A percentile compares a stretch with the other conserved stretches of the same genome.
phyloP scores from a whole-genome alignment of 2,797 vertebrate genomes.

The Aldrovandia affinis region DNA sequence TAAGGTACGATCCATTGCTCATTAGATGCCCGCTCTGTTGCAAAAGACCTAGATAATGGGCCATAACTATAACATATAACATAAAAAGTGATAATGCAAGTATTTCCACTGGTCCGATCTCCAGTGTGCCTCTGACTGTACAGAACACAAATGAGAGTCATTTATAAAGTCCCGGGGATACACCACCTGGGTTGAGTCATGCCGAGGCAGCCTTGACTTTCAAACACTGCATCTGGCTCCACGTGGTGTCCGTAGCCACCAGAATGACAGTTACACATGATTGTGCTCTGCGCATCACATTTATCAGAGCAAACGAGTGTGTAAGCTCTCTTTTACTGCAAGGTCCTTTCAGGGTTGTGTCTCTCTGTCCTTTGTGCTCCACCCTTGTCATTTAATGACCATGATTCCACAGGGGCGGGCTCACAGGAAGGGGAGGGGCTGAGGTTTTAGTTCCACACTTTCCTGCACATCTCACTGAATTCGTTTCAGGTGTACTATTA shows the following conservation, averaged over 20 bases:
- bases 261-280: not conserved
- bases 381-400: not conserved
- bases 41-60: too few species aligned
- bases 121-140: not conserved
- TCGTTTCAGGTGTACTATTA: slow-evolving; percentile 4
- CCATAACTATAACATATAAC: too few species aligned
- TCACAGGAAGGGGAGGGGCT: not conserved
- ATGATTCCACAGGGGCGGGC: not conserved
- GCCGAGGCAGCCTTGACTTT: too few species aligned
- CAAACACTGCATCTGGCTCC: too few species aligned
- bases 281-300: not conserved
- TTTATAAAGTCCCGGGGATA: not conserved
- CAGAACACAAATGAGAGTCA: not conserved
- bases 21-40: not conserved
- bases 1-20: not conserved
- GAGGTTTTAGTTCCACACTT: not conserved
- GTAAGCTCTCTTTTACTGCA: not conserved
- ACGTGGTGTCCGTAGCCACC: not conserved
- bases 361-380: not conserved
- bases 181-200: not conserved
- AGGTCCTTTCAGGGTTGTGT: not conserved
- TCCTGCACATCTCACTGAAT: not conserved
- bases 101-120: not conserved
- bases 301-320: not conserved
- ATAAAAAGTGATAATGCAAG: too few species aligned